Base-by-base conservation (phyloP, 2,113 vertebrate species). In the Oncorhynchus nerka region DNA sequence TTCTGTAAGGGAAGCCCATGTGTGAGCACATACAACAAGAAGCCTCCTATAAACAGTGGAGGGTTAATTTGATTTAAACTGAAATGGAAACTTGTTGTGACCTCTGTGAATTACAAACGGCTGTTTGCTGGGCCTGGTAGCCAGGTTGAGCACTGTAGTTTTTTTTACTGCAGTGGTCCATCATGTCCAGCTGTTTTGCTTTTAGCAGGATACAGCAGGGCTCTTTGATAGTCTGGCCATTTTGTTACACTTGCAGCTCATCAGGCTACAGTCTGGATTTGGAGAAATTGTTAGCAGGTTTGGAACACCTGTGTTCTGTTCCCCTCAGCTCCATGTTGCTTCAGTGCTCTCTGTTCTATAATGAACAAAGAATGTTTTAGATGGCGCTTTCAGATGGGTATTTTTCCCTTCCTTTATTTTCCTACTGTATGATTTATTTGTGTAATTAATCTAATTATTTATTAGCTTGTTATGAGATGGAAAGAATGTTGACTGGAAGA, bases 41-140 rank as follows among this genome's bases (percentile, higher is more conserved):
- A 79, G 75, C 68, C 16, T 15, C 15, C 82, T 75, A 78, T 91
- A 91, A 91, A 90, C 86, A 84, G 81, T 79, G 34, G 39, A 24
- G 45, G 80, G 84, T 88, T 91, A 88, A 87, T 89, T 89, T 88
- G 89, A 91, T 92, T 89, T 91, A 83, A 86, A 81, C 77, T 86
- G 80, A 89, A 90, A 90, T 90, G 85, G 88, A 92, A 91, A 87
- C 90, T 90, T 82, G 81, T 82, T 89, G 81, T 77, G 82, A 85
- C 85, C 85, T 51, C 39, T 81, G 74, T 15, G 16, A 81, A 92
- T 90, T 79, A 85, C 79, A 82, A 89, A 79, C 87, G 86, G 80
- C 84, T 90, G 87, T 75, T 39, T 26, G 78, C 62, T 39, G 8
- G 87, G 88, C 75, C 79, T 84, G 81, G 82, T 83, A 75, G 87